Conservation (phyloP, 2,797 vertebrate species). For the Alfaro cultratus region DNA sequence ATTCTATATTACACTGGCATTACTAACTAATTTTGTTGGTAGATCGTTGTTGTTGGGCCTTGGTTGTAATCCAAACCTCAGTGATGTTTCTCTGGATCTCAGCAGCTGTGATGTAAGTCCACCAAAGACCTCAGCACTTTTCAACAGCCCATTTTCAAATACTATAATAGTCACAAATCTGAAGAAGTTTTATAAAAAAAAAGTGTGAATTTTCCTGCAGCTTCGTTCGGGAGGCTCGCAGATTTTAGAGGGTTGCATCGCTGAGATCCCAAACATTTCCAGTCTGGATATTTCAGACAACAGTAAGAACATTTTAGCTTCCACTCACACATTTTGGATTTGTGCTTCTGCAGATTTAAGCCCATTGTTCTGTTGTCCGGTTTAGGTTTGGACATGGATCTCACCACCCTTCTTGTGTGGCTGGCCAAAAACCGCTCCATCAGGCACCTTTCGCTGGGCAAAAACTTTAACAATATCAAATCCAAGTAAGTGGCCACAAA, state of each 20-base stretch:
- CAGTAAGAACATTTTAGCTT: conserved; percentile 72
- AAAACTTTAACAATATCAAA: conserved; percentile 99
- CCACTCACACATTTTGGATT: rapidly evolving
- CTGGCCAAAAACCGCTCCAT: conserved; percentile 96
- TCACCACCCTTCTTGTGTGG: conserved; percentile 94
- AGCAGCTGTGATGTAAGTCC: conserved; percentile 93
- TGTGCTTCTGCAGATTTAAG: no score
- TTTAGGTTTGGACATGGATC: conserved; percentile 93
- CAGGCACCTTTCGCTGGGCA: conserved; percentile 92
- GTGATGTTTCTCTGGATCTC: conserved; percentile 93
- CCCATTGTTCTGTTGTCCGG: not conserved
- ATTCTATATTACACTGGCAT: not conserved
- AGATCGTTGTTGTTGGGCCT: conserved; percentile 93
- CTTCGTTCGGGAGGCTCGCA: conserved; percentile 94
- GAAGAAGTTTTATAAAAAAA: not conserved
- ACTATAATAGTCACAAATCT: not conserved
- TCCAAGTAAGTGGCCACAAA: conserved; percentile 84
- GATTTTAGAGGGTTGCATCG: conserved; percentile 95
- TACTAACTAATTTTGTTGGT: conserved; percentile 43
- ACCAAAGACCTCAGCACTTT: not conserved
- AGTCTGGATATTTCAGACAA: conserved; percentile 98
- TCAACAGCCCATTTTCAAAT: not conserved
- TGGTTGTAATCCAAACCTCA: conserved; percentile 92
- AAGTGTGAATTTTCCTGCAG: conserved; percentile 61
- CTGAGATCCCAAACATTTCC: conserved; percentile 95